A percentile compares a stretch with the other conserved stretches of the same genome.
These are phyloP conservation scores for Pollicipes pollicipes DNA, from an alignment of 1,140 invertebrate species.

Conservation along the genomic window DNA sequence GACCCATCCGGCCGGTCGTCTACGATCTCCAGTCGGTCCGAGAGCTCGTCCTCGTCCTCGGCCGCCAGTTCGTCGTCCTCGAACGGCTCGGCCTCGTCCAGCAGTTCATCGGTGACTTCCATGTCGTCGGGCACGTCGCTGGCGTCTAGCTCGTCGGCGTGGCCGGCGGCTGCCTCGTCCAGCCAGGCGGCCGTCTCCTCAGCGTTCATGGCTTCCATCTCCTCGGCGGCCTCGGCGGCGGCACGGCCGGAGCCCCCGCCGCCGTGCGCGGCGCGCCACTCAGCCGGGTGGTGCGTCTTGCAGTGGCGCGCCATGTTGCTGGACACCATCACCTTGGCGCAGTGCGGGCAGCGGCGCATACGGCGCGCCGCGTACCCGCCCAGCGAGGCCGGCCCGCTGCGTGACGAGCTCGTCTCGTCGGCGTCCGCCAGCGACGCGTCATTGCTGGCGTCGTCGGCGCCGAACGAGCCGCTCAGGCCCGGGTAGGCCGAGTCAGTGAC, in stretches of 20 bases:
- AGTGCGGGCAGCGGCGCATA: background rate
- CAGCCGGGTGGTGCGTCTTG: background rate
- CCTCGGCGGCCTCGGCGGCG: background rate
- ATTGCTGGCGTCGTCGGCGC: background rate
- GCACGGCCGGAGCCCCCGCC: too few species aligned
- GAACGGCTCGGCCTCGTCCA: background rate
- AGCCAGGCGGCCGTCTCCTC: constrained; percentile 1
- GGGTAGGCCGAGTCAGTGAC: background rate
- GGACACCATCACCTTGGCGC: constrained; percentile 1
- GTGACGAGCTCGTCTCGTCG: background rate
- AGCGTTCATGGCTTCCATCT: background rate
- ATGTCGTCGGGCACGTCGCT: background rate
- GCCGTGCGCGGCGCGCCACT: background rate
- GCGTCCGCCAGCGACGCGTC: background rate
- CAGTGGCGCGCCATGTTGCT: constrained; percentile 2
- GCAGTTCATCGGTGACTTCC: background rate
- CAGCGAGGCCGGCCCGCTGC: background rate
- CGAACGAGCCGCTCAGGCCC: background rate
- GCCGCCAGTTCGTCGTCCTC: background rate
- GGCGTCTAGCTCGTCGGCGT: background rate
- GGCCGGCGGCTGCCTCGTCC: background rate
- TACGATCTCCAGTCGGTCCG: background rate
- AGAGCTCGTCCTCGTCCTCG: background rate
- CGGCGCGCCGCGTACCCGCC: background rate
- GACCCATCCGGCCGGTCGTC: background rate